These are phyloP conservation scores for Equus przewalskii DNA, from an alignment of 2,113 vertebrate species.

Conservation along the genomic window DNA sequence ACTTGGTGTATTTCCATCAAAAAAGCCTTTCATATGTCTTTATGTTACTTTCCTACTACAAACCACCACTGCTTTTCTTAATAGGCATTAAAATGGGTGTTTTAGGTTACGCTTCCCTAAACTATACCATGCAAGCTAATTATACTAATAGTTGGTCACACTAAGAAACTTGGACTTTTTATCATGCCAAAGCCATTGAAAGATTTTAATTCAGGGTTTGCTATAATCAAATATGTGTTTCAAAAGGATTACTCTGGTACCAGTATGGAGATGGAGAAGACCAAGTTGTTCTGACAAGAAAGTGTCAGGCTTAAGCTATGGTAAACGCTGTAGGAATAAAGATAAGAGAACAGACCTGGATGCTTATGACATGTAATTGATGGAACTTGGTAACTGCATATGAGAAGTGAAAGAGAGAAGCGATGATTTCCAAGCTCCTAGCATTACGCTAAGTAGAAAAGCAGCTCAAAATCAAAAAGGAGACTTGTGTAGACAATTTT, in stretches of 20 bases:
- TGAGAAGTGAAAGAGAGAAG: not conserved
- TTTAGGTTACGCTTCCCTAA: not conserved
- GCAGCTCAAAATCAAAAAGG: not conserved
- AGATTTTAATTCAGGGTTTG: not conserved
- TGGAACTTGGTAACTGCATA: not conserved
- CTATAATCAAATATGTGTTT: not conserved
- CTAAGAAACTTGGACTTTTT: not conserved
- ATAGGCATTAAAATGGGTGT: not conserved
- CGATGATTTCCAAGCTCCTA: not conserved
- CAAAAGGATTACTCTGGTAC: not conserved
- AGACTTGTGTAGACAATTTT: not conserved
- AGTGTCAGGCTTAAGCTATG: not conserved
- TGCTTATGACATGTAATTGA: not conserved
- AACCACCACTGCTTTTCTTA: not conserved
- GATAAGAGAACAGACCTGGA: not conserved
- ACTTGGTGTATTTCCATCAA: not conserved
- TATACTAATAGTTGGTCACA: not conserved
- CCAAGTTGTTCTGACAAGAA: not conserved
- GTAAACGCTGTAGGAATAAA: not conserved
- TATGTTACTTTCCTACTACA: not conserved
- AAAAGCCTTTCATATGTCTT: not conserved
- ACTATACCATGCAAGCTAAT: not conserved
- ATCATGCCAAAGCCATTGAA: not conserved
- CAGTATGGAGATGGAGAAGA: not conserved
- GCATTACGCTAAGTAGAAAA: not conserved